These are phyloP conservation scores for Urocolius indicus DNA, from an alignment of 2,113 vertebrate genomes.

Conservation along the genomic window DNA sequence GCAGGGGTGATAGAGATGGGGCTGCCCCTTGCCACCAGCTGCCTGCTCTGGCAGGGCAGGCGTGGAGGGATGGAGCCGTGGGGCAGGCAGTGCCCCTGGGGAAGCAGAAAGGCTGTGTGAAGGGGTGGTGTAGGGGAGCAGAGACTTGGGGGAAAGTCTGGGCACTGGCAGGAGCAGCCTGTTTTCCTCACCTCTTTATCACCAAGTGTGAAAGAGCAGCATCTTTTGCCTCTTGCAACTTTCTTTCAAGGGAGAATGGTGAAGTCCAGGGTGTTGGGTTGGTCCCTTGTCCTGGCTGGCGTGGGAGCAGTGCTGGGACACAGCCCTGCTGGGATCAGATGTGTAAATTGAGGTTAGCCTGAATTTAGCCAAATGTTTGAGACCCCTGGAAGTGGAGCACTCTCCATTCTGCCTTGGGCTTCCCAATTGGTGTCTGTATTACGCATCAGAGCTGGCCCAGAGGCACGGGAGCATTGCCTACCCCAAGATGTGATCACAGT, in stretches of 20 bases:
- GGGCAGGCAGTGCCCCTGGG: neutral
- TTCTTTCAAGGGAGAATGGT: neutral
- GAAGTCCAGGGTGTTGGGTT: neutral
- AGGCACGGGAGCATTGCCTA: neutral
- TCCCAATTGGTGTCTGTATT: neutral
- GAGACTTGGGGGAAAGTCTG: neutral
- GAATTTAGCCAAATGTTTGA: neutral
- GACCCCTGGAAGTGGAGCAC: neutral
- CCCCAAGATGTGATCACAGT: neutral
- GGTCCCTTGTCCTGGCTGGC: accelerated
- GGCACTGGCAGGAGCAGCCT: neutral
- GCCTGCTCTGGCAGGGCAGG: neutral
- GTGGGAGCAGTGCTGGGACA: neutral
- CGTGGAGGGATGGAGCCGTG: no score
- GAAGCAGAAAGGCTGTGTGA: neutral
- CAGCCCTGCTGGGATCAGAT: neutral
- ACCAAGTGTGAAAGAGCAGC: neutral
- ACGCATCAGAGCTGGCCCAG: neutral
- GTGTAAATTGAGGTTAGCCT: neutral
- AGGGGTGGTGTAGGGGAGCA: neutral
- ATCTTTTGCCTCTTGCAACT: neutral
- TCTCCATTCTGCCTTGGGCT: neutral
- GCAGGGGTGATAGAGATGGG: neutral
- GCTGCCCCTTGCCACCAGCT: neutral
- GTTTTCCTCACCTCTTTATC: no score